Evolutionary conservation across 2,113 vertebrate species (phyloP), one percentile per base, ranked within the genome.

Genomic region (Zonotrichia leucophrys): DNA sequence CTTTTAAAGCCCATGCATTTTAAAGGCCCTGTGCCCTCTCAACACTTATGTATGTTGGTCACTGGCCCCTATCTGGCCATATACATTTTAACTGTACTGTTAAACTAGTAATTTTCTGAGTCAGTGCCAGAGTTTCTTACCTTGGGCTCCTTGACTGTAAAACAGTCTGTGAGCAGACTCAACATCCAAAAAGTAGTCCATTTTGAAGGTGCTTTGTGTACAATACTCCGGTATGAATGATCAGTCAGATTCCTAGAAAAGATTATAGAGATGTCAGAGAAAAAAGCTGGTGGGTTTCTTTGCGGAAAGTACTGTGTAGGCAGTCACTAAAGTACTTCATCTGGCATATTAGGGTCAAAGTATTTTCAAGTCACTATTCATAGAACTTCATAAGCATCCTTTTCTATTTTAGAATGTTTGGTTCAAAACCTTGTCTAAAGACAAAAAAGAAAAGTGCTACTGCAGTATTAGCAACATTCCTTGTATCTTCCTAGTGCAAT

Each of bases 111-210:
- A 9, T 89, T 83, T 87, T 73, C 47, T 69, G 74, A 63, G 55
- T 41, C 31, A 62, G 39, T 64, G 52, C 33, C 31, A 55, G 59
- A 42, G 53, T 87, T 79, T 87, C 90, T 97, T 98, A 98, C 98
- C 98, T 98, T 98, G 98, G 87, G 98, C 98, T 96, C 98, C 98
- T 97, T 98, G 98, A 76, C 97, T 98, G 90, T 98, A 98, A 95
- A 98, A 98, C 94, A 98, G 97, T 89, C 98, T 98, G 39, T 98
- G 98, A 94, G 98, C 98, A 25, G 98, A 98, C 75, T 98, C 98
- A 4, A 98, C 98, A 95, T 98, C 98, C 97, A 98, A 92, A 98
- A 98, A 98, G 96, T 98, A 98, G 97, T 98, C 97, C 98, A 98
- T 98, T 96, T 97, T 98, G 93, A 95, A 94, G 72, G 95, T 97